Percentiles rank a stretch among this genome's conserved stretches.
phyloP scores from a whole-genome alignment of 2,888 invertebrate genomes.

The Diaprepes abbreviatus region DNA sequence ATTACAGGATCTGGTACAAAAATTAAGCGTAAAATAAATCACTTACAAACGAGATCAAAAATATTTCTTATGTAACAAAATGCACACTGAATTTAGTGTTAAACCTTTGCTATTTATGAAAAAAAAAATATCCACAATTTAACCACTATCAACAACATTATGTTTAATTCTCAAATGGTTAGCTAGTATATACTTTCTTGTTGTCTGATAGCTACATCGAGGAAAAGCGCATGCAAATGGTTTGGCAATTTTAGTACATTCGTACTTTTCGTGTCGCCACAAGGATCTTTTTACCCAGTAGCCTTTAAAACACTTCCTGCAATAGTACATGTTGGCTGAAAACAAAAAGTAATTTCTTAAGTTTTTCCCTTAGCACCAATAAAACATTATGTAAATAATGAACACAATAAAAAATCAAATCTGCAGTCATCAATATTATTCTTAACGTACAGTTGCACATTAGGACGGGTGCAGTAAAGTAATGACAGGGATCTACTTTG shows the following conservation, averaged over 20 bases:
- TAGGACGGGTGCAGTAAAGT: no score
- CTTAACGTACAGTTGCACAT: no score
- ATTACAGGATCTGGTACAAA: no score
- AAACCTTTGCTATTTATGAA: neutral
- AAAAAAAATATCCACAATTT: no score
- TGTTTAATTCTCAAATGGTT: constrained; percentile 48
- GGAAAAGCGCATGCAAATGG: constrained; percentile 40
- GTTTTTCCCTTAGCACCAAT: no score
- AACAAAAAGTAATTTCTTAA: no score
- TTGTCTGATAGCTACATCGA: constrained; percentile 31
- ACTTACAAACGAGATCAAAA: no score
- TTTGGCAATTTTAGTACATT: constrained; percentile 43
- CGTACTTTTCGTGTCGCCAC: constrained; percentile 56
- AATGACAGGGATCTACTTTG: no score
- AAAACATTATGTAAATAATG: no score
- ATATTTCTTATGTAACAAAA: neutral
- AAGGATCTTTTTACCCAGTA: constrained; percentile 63
- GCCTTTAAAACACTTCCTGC: constrained; percentile 58
- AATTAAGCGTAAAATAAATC: no score
- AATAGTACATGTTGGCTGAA: constrained; percentile 10
- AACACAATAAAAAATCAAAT: no score
- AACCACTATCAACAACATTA: constrained; percentile 32
- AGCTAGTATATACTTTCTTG: constrained; percentile 46
- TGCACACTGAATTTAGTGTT: neutral
- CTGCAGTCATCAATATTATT: no score